phyloP scores from a whole-genome alignment of 2,113 vertebrate genomes.

The Psittacula cyanocephala region DNA sequence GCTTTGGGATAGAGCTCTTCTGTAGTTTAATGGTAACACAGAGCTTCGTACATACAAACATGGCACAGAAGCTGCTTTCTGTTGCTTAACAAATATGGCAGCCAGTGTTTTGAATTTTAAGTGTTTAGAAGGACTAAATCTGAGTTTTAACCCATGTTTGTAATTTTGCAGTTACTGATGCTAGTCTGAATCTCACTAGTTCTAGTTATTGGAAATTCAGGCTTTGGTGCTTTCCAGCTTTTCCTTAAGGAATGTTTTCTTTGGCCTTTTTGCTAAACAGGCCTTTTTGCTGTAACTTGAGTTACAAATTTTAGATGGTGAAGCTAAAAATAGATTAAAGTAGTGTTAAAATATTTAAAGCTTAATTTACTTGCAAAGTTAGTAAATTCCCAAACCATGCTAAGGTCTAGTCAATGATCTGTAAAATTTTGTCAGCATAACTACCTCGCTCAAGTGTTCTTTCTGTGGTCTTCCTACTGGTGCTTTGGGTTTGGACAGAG shows the following conservation, averaged over 20 bases:
- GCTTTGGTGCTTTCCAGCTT: not conserved
- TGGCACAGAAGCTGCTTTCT: not conserved
- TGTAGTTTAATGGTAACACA: not conserved
- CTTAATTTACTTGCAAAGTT: not conserved
- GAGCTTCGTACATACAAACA: not conserved
- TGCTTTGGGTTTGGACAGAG: not conserved
- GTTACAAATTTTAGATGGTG: not conserved
- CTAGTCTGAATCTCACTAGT: not conserved
- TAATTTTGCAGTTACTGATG: not conserved
- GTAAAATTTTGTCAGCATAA: not conserved
- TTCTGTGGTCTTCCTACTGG: not conserved
- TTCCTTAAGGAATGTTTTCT: not conserved
- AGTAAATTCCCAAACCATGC: not conserved
- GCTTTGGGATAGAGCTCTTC: not conserved
- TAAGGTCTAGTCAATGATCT: not conserved
- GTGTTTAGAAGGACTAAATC: not conserved
- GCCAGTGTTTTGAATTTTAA: not conserved
- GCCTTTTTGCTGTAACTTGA: not conserved
- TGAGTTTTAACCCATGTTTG: not conserved
- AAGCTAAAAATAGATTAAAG: not conserved
- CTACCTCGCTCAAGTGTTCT: accelerated
- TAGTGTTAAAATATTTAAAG: not conserved
- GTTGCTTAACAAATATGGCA: not conserved
- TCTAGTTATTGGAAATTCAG: not conserved
- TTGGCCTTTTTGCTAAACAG: not conserved